Evolutionary conservation across 2,113 vertebrate genomes (phyloP), one percentile per base, ranked within the genome.

Genomic region (Anguilla rostrata): DNA sequence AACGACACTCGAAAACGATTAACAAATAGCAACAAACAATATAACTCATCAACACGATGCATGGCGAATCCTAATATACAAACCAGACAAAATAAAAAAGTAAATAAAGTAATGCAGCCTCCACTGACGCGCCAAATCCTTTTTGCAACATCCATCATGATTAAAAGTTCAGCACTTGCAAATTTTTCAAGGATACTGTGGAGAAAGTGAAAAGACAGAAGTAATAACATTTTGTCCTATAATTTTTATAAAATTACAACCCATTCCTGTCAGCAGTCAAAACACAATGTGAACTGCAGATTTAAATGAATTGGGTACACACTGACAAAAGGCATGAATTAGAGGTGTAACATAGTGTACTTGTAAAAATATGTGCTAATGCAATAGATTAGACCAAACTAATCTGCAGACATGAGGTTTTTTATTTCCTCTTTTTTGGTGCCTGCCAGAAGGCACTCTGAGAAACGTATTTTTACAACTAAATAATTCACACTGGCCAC

Each of bases 361-460:
- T 46, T 86, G 85, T 53, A 86, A 85, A 85, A 49, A 80, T 63
- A 66, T 41, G 85, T 86, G 85, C 22, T 34, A 81, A 81, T 81
- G n/a, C 18, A 63, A 63, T 46, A 56, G 2, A 18, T 34, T 18
- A 81, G 56, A 39, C 49, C n/a, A 39, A 81, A 66, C 18, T n/a
- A 39, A 63, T 81, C 56, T 79, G 39, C 29, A 34, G 46, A 29
- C 75, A 49, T 71, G 39, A 6, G 26, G 15, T 79, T 71, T 71
- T 56, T 56, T 14, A 12, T 26, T 1, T 60, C 26, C n/a, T 41
- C 49, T 22, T 56, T 53, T 39, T 29, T 20, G 16, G 26, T 20
- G 1, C 75, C 56, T 14, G 56, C n/a, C 6, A n/a, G 34, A 83
- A 39, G 15, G 71, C 60, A 34, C 53, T 14, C 49, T 34, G 53